phyloP scores from a whole-genome alignment of 1,140 invertebrate genomes.

The Oedothorax gibbosus region DNA sequence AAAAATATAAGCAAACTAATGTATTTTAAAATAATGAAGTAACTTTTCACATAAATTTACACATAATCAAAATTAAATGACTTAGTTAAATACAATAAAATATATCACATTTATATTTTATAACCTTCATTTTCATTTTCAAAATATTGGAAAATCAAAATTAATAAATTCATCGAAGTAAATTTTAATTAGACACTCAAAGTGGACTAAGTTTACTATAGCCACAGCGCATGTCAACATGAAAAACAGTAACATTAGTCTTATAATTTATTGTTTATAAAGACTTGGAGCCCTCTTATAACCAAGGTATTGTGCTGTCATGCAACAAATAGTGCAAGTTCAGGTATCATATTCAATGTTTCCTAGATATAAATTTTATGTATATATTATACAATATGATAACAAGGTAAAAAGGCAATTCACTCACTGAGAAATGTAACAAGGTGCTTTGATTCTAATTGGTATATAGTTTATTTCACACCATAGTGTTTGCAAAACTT shows the following conservation, averaged over 20 bases:
- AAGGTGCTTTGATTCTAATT: slow-evolving; percentile 40
- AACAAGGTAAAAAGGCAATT: slow-evolving; percentile 52
- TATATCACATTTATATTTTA: slow-evolving; percentile 18
- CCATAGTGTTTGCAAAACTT: slow-evolving; percentile 27
- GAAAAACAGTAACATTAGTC: slow-evolving; percentile 30
- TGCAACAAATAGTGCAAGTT: slow-evolving; percentile 54
- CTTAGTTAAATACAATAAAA: slow-evolving; percentile 53
- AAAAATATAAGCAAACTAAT: slow-evolving; percentile 14
- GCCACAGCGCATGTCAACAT: slow-evolving; percentile 2
- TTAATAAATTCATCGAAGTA: slow-evolving; percentile 20
- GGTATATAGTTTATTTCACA: slow-evolving; percentile 2
- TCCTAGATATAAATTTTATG: slow-evolving; percentile 50
- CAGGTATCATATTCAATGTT: slow-evolving; percentile 45
- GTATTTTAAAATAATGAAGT: slow-evolving; percentile 24
- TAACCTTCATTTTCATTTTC: slow-evolving; percentile 1
- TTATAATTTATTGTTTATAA: slow-evolving; percentile 37
- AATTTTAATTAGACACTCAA: slow-evolving; percentile 31
- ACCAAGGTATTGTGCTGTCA: slow-evolving; percentile 42
- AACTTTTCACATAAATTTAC: slow-evolving; percentile 34
- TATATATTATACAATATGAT: slow-evolving; percentile 53
- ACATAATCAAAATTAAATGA: slow-evolving; percentile 50
- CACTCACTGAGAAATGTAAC: slow-evolving; percentile 47
- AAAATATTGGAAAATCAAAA: slow-evolving; percentile 25
- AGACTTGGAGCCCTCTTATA: slow-evolving; percentile 3
- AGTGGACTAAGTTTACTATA: slow-evolving; percentile 6